Evolutionary conservation across 2,797 vertebrate species (phyloP).

Genomic region (Chlorospingus semifuscus): DNA sequence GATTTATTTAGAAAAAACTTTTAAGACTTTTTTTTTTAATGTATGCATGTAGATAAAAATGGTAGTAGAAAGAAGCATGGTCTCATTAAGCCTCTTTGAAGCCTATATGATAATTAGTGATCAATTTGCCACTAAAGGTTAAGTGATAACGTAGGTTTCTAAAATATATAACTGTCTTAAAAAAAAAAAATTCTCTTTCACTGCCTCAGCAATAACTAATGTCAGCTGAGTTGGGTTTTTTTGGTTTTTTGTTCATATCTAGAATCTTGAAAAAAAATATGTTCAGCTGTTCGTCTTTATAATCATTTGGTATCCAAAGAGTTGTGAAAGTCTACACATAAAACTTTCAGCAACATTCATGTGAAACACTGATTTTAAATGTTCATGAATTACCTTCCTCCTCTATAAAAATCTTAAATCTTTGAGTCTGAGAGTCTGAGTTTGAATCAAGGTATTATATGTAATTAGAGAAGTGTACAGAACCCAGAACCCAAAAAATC

Average conservation of each 20-base stretch:
- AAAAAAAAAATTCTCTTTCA: background rate
- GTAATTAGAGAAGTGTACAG: background rate
- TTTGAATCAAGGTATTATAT: background rate
- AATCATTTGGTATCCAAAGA: background rate
- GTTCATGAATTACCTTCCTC: background rate
- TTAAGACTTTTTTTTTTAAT: background rate
- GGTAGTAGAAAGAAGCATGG: background rate
- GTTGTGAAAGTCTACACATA: background rate
- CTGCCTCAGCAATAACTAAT: background rate
- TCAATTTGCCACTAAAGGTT: background rate
- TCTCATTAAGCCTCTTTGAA: background rate
- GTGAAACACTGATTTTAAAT: background rate
- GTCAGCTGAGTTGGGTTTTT: background rate
- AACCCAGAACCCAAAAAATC: background rate
- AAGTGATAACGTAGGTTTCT: background rate
- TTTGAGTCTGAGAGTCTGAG: background rate
- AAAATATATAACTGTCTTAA: background rate
- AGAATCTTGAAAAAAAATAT: background rate
- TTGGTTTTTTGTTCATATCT: background rate
- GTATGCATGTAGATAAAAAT: background rate
- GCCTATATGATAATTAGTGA: background rate
- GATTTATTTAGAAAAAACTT: background rate
- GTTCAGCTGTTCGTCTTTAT: background rate
- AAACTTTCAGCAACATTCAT: background rate
- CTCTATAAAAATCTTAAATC: background rate